Base-by-base conservation (phyloP, 1,140 invertebrate species). In the Helicoverpa zea region DNA sequence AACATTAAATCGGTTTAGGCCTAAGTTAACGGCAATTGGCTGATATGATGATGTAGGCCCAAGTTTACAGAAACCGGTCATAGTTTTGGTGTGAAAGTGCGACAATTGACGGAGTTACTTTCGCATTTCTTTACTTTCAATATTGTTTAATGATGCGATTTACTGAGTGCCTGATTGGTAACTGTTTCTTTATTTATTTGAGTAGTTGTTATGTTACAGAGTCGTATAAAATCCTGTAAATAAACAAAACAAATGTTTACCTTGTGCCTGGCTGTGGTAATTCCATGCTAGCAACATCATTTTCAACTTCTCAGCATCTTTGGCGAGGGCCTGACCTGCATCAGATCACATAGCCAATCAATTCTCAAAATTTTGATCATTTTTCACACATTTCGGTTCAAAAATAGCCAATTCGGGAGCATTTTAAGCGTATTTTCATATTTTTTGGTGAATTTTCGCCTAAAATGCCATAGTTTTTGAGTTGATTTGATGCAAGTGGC, bases 261-360 rank as follows among this genome's bases (percentile, higher is more conserved):
- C 96, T 96, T 95, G 96, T 90, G 96, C 95, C 96, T 96, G 97
- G 96, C 95, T 97, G 95, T 97, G 97, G 95, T 97, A 97, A 96
- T 97, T 97, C 97, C 97, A 98, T 89, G 97, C 97, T 87, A 97
- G 96, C 94, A 98, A 96, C 97, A 98, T 97, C 95, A 97, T 96
- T 96, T 97, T 98, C 95, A 98, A 96, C 95, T 97, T 98, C 95
- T 98, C 97, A 87, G 97, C 97, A 92, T 98, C 97, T 97, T 97
- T 98, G 96, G 97, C 97, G 94, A 96, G 94, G 94, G 94, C 95
- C 87, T 94, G 92, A 94, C 93, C 93, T 95, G 94, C 93, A 94
- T 91, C 94, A 94, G 89, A 94, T 94, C 92, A 94, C 89, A 95
- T 91, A 83, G 87, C 90, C 89, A 91, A 91, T 94, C 85, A 94